Evolutionary conservation across 2,797 vertebrate genomes (phyloP).

Genomic region (Rhinella marina): DNA sequence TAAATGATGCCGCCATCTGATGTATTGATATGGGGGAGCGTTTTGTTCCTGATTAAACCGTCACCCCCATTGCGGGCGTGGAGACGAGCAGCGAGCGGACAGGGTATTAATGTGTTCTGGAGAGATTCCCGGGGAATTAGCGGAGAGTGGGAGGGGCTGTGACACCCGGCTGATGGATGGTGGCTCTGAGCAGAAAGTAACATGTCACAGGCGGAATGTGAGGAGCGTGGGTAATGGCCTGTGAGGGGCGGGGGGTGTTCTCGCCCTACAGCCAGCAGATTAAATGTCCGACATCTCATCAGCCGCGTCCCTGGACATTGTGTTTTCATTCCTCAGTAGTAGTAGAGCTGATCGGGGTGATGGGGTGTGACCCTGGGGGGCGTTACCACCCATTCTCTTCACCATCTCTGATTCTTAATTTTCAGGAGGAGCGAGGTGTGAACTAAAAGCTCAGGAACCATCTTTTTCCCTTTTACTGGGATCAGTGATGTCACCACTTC

Average conservation of each 20-base stretch:
- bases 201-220: not conserved
- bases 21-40: slow-evolving; percentile 19
- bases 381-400: no score
- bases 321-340: not conserved
- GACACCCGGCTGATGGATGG: slow-evolving; percentile 18
- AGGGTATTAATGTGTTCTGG: slow-evolving; percentile 7
- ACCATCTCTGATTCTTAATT: no score
- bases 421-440: no score
- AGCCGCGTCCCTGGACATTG: not conserved
- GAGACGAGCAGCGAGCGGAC: not conserved
- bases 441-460: no score
- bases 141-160: not conserved
- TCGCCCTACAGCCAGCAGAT: not conserved
- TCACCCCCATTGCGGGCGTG: not conserved
- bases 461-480: not conserved
- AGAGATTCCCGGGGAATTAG: not conserved
- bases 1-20: not conserved
- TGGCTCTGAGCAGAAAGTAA: not conserved
- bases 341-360: not conserved
- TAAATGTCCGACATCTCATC: not conserved
- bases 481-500: not conserved
- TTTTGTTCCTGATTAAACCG: slow-evolving; percentile 20
- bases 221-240: no score
- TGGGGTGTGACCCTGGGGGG: not conserved
- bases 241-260: not conserved